Evolutionary conservation across 2,888 invertebrate species (phyloP).

Genomic region (Hybos culiciformis): DNA sequence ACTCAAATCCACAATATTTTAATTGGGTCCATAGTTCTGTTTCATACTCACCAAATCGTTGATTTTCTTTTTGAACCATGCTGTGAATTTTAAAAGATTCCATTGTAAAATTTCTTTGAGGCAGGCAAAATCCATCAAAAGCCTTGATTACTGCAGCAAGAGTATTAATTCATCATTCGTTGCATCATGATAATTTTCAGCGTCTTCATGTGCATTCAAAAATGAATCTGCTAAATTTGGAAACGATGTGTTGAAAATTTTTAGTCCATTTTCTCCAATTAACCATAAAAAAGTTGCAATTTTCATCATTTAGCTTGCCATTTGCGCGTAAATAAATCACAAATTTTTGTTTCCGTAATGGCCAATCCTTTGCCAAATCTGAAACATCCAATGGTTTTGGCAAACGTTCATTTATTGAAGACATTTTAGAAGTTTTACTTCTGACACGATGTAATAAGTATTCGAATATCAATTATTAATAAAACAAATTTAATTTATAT

Average conservation of each 20-base stretch:
- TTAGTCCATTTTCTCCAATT: not conserved
- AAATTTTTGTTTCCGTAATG: conserved; percentile 8
- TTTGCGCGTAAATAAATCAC: conserved; percentile 9
- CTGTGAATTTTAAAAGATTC: conserved; percentile 13
- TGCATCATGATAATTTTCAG: too few relatives aligned
- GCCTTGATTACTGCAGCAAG: too few relatives aligned
- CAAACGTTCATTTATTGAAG: not conserved
- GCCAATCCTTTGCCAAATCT: conserved; percentile 10
- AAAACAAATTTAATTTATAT: too few relatives aligned
- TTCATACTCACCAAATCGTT: conserved; percentile 7
- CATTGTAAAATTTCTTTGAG: conserved; percentile 10
- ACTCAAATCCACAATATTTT: conserved; percentile 3
- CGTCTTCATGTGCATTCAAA: too few relatives aligned
- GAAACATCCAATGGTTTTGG: conserved; percentile 9
- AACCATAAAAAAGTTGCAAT: conserved; percentile 1
- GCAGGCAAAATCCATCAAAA: too few relatives aligned
- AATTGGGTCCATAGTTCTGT: conserved; percentile 6
- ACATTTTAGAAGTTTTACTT: not conserved
- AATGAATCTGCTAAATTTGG: not conserved
- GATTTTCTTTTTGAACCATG: conserved; percentile 10
- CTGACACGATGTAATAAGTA: too few relatives aligned
- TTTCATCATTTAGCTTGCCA: not conserved
- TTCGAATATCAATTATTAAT: too few relatives aligned
- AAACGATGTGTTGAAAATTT: conserved; percentile 3
- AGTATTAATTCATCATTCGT: too few relatives aligned